Conservation (phyloP, 2,888 invertebrate species). For the Celastrina argiolus region DNA sequence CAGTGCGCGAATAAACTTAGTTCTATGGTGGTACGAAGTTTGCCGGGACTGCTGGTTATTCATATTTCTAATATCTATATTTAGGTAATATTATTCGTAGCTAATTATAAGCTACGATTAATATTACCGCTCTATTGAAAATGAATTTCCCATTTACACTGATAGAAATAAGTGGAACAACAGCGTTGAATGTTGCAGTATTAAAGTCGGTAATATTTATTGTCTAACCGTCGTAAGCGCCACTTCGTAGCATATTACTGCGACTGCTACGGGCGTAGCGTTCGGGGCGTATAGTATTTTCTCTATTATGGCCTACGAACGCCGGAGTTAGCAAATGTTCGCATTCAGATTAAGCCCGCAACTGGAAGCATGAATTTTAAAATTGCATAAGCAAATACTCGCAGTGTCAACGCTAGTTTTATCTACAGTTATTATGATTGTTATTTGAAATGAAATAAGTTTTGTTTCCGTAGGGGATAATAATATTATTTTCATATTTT, state of each 20-base stretch:
- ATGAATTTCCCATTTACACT: background rate
- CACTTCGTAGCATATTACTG: conserved; percentile 3
- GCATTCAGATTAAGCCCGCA: conserved; percentile 9
- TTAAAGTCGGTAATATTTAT: conserved; percentile 10
- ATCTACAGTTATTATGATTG: background rate
- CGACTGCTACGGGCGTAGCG: background rate
- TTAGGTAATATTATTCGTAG: too few species aligned
- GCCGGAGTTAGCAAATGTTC: conserved; percentile 6
- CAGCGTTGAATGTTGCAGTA: conserved; percentile 1
- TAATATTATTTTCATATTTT: background rate
- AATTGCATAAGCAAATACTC: background rate
- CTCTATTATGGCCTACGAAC: background rate
- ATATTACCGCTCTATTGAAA: background rate
- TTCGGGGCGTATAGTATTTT: conserved; percentile 1
- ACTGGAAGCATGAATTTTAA: conserved; percentile 1
- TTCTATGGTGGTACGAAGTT: too few species aligned
- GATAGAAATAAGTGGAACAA: conserved; percentile 8
- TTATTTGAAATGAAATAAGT: background rate
- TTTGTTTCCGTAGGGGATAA: background rate
- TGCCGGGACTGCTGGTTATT: too few species aligned
- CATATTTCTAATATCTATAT: too few species aligned
- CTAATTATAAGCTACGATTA: background rate
- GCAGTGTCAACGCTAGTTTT: background rate
- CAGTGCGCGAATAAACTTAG: too few species aligned
- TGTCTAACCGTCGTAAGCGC: background rate